Conservation (phyloP, 2,888 invertebrate genomes). For the Parnassius glacialis region DNA sequence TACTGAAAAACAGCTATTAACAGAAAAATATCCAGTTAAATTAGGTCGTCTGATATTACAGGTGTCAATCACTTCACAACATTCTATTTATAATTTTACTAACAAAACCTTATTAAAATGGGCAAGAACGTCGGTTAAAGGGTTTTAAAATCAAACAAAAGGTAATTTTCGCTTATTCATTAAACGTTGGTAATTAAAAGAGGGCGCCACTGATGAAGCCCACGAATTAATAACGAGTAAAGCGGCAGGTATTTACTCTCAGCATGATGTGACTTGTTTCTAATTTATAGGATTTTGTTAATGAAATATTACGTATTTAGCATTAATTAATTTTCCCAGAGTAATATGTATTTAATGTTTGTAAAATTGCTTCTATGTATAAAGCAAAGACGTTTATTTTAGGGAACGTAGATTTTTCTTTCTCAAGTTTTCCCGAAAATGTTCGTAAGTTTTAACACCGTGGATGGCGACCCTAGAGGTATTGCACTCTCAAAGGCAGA, state of each 20-base stretch:
- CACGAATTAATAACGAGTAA: constrained; percentile 16
- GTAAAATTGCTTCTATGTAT: no score
- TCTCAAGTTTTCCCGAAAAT: no score
- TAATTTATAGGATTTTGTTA: constrained; percentile 18
- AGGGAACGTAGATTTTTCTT: no score
- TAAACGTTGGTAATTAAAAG: constrained; percentile 71
- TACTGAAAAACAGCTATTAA: no score
- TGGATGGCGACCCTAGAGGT: no score
- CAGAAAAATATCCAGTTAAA: no score
- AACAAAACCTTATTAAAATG: constrained; percentile 73
- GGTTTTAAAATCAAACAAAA: constrained; percentile 70
- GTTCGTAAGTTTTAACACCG: no score
- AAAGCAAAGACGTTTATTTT: no score
- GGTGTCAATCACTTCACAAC: constrained; percentile 49
- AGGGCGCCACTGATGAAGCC: constrained; percentile 32
- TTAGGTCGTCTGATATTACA: neutral
- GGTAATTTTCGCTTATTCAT: constrained; percentile 80
- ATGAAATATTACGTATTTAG: constrained; percentile 12
- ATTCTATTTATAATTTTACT: constrained; percentile 64
- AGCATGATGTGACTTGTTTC: constrained; percentile 20
- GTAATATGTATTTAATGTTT: no score
- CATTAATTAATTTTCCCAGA: neutral
- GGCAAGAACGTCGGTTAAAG: constrained; percentile 50
- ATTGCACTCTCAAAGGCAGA: no score
- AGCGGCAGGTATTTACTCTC: constrained; percentile 11